phyloP scores from a whole-genome alignment of 2,797 vertebrate genomes.

The Merluccius polli region DNA sequence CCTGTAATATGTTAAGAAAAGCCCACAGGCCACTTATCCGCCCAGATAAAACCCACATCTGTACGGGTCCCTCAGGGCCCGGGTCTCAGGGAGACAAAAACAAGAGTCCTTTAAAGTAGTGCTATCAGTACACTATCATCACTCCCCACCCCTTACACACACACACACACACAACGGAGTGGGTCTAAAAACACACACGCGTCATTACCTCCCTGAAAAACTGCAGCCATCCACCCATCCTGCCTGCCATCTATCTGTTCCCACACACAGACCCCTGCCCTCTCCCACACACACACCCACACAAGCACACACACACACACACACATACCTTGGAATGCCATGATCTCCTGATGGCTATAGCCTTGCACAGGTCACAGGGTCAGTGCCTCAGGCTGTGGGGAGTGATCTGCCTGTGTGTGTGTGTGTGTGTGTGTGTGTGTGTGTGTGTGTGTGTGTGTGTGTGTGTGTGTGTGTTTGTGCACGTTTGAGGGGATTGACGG shows the following conservation, averaged over 20 bases:
- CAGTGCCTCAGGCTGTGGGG: background rate
- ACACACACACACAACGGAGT: constrained; percentile 1
- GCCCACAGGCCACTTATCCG: background rate
- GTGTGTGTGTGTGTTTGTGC: background rate
- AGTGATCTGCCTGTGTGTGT: constrained; percentile 1
- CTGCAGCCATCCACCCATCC: no score
- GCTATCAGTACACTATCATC: background rate
- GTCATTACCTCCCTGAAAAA: no score
- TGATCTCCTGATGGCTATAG: no score
- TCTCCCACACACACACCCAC: background rate
- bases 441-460: constrained; percentile 12
- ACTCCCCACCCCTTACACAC: background rate
- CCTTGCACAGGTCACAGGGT: background rate
- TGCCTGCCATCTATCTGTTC: no score
- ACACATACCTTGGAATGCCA: no score
- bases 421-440: constrained; percentile 7
- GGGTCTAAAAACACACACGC: no score
- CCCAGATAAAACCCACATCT: background rate
- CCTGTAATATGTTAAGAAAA: background rate
- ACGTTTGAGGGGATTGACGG: background rate
- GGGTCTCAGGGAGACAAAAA: background rate
- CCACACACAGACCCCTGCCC: background rate
- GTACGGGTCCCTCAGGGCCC: background rate
- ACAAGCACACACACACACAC: background rate
- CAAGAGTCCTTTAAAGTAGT: background rate